Percentiles rank a stretch among this genome's conserved stretches.
phyloP scores from a whole-genome alignment of 53 echinoderm and acorn worm species.

The Actinopyga echinites region DNA sequence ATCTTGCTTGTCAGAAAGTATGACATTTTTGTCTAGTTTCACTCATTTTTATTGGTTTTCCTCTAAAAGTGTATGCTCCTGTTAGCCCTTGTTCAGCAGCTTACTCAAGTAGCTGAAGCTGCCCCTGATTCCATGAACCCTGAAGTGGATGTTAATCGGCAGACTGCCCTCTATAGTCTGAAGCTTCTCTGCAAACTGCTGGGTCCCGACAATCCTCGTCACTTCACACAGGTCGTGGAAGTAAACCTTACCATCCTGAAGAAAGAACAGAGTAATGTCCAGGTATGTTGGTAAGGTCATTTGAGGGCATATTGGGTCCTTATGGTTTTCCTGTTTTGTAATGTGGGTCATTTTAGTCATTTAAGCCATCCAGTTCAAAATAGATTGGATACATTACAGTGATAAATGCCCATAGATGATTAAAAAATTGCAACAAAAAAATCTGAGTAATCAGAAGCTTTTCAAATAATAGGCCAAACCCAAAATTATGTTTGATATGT shows the following conservation, averaged over 20 bases:
- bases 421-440: too few relatives aligned
- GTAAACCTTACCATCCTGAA: constrained; percentile 58
- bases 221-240: constrained; percentile 65
- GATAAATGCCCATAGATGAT: too few relatives aligned
- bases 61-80: constrained; percentile 55
- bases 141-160: constrained; percentile 79
- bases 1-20: too few relatives aligned
- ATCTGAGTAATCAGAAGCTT: too few relatives aligned
- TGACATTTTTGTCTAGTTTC: too few relatives aligned
- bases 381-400: too few relatives aligned
- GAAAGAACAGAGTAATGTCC: constrained; percentile 54
- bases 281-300: constrained; percentile 48
- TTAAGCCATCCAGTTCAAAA: too few relatives aligned
- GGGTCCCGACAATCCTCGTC: constrained; percentile 52
- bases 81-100: constrained; percentile 54
- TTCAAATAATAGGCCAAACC: too few relatives aligned
- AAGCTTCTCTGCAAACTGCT: constrained; percentile 82
- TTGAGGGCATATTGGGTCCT: background rate
- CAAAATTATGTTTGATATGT: too few relatives aligned
- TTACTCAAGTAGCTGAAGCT: constrained; percentile 63
- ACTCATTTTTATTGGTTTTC: too few relatives aligned
- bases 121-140: constrained; percentile 40
- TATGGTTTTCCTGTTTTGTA: background rate
- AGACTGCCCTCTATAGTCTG: constrained; percentile 97
- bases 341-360: background rate